A percentile compares a stretch with the other conserved stretches of the same genome.
Evolutionary conservation across 2,113 vertebrate species (phyloP).

Genomic region (Xiphias gladius): DNA sequence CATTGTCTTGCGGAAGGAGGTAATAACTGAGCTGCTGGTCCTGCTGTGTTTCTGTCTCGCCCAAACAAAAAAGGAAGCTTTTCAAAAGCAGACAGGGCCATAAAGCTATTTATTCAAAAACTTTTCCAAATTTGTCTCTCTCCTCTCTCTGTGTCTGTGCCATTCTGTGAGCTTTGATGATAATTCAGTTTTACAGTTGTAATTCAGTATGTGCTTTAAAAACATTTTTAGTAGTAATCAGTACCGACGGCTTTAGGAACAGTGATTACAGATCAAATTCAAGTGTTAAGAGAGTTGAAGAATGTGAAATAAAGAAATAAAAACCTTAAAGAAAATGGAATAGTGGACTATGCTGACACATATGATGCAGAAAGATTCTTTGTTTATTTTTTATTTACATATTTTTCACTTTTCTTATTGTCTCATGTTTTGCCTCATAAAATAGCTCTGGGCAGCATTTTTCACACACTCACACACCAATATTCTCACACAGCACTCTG

Average conservation of each 20-base stretch:
- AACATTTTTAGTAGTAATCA: not conserved
- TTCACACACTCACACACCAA: too few relatives aligned
- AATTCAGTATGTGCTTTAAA: not conserved
- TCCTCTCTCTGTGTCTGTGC: not conserved
- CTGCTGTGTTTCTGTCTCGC: not conserved
- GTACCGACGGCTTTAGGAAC: too few relatives aligned
- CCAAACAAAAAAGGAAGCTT: too few relatives aligned
- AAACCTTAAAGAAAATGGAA: too few relatives aligned
- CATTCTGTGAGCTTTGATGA: too few relatives aligned
- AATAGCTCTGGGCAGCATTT: not conserved
- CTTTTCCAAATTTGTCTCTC: not conserved
- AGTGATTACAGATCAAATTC: too few relatives aligned
- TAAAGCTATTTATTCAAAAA: not conserved
- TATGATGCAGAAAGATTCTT: not conserved
- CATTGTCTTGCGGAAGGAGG: not conserved
- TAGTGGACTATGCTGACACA: not conserved
- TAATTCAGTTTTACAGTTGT: not conserved
- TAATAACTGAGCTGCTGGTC: not conserved
- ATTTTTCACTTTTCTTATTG: not conserved
- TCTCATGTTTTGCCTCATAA: not conserved
- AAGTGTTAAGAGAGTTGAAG: too few relatives aligned
- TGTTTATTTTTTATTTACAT: too few relatives aligned
- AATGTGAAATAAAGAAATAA: too few relatives aligned
- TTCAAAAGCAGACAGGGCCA: not conserved
- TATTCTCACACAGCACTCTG: too few relatives aligned